Evolutionary conservation across 2,113 vertebrate species (phyloP), one percentile per base, ranked within the genome.

Genomic region (Arvicanthis niloticus): DNA sequence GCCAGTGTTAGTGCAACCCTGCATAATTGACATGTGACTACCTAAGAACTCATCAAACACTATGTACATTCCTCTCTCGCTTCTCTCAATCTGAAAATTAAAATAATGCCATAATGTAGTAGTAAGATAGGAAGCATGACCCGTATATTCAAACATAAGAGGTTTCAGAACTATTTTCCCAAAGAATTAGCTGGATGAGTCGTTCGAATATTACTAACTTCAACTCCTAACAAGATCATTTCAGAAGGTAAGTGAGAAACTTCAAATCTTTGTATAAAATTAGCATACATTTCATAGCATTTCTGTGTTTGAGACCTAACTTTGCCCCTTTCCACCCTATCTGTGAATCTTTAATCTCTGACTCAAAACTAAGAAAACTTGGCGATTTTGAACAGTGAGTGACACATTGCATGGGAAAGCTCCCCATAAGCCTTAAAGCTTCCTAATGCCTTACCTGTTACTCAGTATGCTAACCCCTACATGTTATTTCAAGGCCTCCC

Each of bases 231-330:
- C 17, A 72, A 84, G 75, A 84, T n/a, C 75, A 31, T 91, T 94
- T 95, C 51, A 89, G 51, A 15, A 93, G 24, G 53, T 42, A 81
- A 93, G 75, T 84, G 34, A 92, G 40, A 94, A 91, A 95, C 91
- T n/a, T 81, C 95, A 89, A 93, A 91, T 89, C 51, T 26, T 89
- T 91, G 85, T 78, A 86, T 77, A 75, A 95, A 91, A 73, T 6
- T 45, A 95, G 24, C 60, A 93, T 60, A 88, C 37, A 96, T 91
- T 96, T 95, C 62, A 93, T 53, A 91, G 51, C n/a, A 94, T 91
- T 91, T 31, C 60, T 95, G n/a, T 16, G 21, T 89, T 94, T 96
- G 77, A 37, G 1, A 91, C 80, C 45, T 92, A 91, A 92, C 15
- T 89, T 42, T 81, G 0, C 24, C 24, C 22, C 58, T 93, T 94